Evolutionary conservation across 2,797 vertebrate genomes (phyloP).

Genomic region (Toxotes lorentzi): DNA sequence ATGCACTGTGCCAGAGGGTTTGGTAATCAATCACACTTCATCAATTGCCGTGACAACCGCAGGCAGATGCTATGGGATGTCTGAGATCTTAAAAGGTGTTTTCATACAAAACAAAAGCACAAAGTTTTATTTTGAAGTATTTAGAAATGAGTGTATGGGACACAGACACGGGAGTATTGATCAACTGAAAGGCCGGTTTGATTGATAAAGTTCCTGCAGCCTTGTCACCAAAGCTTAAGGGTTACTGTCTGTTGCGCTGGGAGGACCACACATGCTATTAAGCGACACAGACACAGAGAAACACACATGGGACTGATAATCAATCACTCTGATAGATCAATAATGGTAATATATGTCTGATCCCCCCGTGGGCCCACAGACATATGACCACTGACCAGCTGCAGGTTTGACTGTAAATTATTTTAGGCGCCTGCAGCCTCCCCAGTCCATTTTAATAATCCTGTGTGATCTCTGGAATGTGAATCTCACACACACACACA

Average conservation of each 20-base stretch:
- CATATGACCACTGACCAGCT: slow-evolving; percentile 4
- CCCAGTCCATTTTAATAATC: slow-evolving; percentile 44
- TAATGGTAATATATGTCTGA: slow-evolving; percentile 18
- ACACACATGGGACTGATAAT: slow-evolving; percentile 24
- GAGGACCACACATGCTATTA: neutral
- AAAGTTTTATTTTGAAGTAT: slow-evolving; percentile 26
- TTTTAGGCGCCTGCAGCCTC: slow-evolving; percentile 27
- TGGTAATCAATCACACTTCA: slow-evolving; percentile 39
- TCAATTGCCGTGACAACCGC: slow-evolving; percentile 11
- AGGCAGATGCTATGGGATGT: neutral
- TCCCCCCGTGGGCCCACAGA: slow-evolving; percentile 6
- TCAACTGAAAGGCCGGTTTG: neutral
- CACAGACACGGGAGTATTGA: slow-evolving; percentile 7
- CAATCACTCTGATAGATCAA: slow-evolving; percentile 52
- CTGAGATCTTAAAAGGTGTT: neutral
- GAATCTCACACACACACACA: slow-evolving; percentile 25
- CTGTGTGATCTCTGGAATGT: slow-evolving; percentile 42
- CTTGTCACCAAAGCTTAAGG: neutral
- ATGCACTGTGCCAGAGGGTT: neutral
- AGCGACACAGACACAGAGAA: slow-evolving; percentile 15
- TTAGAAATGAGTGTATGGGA: neutral
- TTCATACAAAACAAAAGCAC: neutral
- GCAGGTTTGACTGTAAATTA: slow-evolving; percentile 37
- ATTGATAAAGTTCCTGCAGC: slow-evolving; percentile 3
- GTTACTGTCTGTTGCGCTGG: neutral